Conservation (phyloP, 2,888 invertebrate genomes). For the Netelia fuscicornis region DNA sequence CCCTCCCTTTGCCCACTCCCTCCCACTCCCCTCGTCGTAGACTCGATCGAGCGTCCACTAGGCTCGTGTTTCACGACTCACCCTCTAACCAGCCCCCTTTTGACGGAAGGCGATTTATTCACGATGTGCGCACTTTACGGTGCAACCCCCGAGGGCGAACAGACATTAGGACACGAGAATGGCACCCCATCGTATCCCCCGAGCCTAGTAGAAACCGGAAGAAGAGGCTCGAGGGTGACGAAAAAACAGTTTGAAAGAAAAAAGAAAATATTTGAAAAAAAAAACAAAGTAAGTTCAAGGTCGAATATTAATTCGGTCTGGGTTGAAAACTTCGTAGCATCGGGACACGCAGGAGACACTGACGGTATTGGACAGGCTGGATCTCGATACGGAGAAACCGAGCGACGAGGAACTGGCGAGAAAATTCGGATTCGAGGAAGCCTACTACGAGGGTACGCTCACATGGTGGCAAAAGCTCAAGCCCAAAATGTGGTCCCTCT, state of each 20-base stretch:
- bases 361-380: constrained; percentile 98
- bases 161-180: background rate
- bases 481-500: constrained; percentile 99
- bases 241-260: background rate
- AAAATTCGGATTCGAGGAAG: constrained; percentile 98
- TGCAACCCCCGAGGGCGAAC: background rate
- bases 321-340: constrained; percentile 87
- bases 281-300: background rate
- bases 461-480: constrained; percentile 99
- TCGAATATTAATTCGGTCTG: constrained; percentile 44
- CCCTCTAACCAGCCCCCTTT: background rate
- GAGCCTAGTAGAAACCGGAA: background rate
- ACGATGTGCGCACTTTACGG: constrained; percentile 8
- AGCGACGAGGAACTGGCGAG: constrained; percentile 99
- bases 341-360: constrained; percentile 99
- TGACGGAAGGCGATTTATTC: constrained; percentile 22
- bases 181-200: background rate
- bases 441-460: constrained; percentile 95
- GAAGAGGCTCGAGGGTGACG: background rate
- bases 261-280: constrained; percentile 19
- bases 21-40: background rate
- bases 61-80: background rate
- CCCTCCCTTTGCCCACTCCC: background rate
- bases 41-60: constrained; percentile 1
- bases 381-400: constrained; percentile 98